A percentile compares a stretch with the other conserved stretches of the same genome.
Evolutionary conservation across 2,888 invertebrate genomes (phyloP).

Genomic region (Phasia obesa): DNA sequence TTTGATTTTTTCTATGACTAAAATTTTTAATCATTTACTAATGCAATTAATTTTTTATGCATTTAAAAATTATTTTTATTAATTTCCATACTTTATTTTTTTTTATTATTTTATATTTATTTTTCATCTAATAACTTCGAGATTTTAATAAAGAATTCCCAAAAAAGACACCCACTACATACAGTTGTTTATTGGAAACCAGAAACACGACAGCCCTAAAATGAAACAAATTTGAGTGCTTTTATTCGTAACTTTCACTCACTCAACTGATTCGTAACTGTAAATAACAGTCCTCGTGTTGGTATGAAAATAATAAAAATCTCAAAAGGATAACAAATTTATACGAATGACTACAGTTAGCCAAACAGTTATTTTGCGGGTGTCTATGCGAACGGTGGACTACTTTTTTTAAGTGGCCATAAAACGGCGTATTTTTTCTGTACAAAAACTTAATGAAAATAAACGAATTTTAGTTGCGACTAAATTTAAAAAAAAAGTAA

Average conservation of each 20-base stretch:
- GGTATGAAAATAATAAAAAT: slow-evolving; percentile 18
- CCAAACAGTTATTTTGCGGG: slow-evolving; percentile 44
- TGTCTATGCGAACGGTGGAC: slow-evolving; percentile 26
- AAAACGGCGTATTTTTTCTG: slow-evolving; percentile 8
- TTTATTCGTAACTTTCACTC: slow-evolving; percentile 12
- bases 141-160: neutral
- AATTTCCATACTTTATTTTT: no score
- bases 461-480: neutral
- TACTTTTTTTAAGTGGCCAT: neutral
- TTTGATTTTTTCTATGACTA: no score
- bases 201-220: slow-evolving; percentile 1
- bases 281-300: slow-evolving; percentile 38
- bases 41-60: no score
- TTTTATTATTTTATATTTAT: no score
- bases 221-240: slow-evolving; percentile 21
- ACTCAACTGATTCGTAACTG: slow-evolving; percentile 34
- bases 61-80: no score
- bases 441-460: neutral
- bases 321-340: slow-evolving; percentile 54
- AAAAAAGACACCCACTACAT: neutral
- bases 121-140: no score
- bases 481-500: neutral
- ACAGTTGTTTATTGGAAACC: neutral
- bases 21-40: no score
- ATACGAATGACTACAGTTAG: slow-evolving; percentile 17